phyloP scores from a whole-genome alignment of 2,797 vertebrate species.

The Rhynchonycteris naso region DNA sequence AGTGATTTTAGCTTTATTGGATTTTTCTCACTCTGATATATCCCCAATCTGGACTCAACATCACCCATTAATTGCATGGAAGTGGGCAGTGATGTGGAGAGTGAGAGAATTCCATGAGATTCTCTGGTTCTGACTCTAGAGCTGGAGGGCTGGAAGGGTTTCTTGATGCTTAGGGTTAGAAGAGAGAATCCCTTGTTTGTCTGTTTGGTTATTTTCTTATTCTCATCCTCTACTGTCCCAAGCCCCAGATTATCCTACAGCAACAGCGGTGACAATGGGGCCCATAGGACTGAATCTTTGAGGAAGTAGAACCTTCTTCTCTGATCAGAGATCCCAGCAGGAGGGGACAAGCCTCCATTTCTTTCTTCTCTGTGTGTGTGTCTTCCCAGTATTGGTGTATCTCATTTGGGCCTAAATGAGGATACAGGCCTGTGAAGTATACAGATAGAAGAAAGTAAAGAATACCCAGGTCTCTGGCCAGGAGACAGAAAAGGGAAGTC shows the following conservation, averaged over 20 bases:
- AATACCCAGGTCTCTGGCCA: neutral
- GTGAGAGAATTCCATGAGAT: neutral
- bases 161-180: neutral
- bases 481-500: neutral
- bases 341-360: neutral
- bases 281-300: neutral
- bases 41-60: neutral
- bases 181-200: neutral
- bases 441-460: neutral
- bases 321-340: neutral
- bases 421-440: neutral
- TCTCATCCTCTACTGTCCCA: neutral
- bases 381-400: too few relatives aligned
- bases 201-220: neutral
- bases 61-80: neutral
- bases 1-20: neutral
- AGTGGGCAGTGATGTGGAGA: rapidly evolving
- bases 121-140: neutral
- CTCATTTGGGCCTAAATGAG: neutral
- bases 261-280: neutral
- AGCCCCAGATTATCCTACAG: neutral
- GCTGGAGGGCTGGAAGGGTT: neutral
- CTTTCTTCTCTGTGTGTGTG: neutral
- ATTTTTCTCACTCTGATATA: neutral
- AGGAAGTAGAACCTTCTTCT: neutral